phyloP scores from a whole-genome alignment of 2,113 vertebrate species.

The Myiozetetes cayanensis region DNA sequence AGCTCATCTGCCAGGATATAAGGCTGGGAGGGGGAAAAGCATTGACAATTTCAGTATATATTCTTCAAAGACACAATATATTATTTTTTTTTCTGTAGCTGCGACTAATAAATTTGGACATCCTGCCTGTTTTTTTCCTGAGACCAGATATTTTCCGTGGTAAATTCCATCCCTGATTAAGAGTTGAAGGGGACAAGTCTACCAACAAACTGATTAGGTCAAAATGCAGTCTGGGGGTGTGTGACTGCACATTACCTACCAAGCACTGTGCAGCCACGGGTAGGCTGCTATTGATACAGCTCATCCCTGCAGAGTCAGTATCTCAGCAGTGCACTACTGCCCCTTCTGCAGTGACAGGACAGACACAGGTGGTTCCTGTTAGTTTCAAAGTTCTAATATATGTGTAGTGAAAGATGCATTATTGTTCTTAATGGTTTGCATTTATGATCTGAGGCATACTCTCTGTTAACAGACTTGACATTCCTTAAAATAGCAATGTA shows the following conservation, averaged over 20 bases:
- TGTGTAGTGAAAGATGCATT: neutral
- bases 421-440: neutral
- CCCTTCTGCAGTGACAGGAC: neutral
- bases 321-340: neutral
- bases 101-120: neutral
- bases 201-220: neutral
- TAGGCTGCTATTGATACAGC: neutral
- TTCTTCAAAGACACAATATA: neutral
- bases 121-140: neutral
- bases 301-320: neutral
- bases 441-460: neutral
- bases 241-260: neutral
- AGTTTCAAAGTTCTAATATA: neutral
- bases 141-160: neutral
- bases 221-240: neutral
- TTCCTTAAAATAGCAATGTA: neutral
- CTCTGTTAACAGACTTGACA: neutral
- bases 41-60: neutral
- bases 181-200: neutral
- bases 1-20: constrained; percentile 86
- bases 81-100: neutral
- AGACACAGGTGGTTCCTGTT: neutral
- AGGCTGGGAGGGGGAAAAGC: constrained; percentile 65
- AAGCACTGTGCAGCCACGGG: neutral
- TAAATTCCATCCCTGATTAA: neutral